These are phyloP conservation scores for Trichogramma dendrolimi DNA, from an alignment of 2,888 invertebrate species.

Conservation along the genomic window DNA sequence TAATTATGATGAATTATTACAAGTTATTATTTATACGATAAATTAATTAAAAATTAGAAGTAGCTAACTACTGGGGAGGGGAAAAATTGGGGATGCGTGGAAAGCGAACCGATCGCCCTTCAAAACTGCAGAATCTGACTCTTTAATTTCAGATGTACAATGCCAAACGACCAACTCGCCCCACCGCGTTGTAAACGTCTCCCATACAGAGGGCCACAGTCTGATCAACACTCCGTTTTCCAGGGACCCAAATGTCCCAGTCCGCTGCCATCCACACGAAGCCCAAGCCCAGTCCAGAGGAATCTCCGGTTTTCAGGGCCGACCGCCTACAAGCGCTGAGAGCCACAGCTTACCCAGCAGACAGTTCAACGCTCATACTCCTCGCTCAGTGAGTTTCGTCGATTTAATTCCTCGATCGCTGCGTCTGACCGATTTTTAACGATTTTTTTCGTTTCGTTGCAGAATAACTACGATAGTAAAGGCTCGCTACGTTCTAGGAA, in stretches of 20 bases:
- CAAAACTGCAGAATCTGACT: slow-evolving; percentile 27
- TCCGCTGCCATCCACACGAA: slow-evolving; percentile 43
- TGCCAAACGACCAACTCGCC: slow-evolving; percentile 51
- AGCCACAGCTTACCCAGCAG: slow-evolving; percentile 35
- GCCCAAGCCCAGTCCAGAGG: slow-evolving; percentile 29
- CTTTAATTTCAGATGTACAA: slow-evolving; percentile 45
- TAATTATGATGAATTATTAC: no score
- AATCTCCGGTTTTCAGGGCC: slow-evolving; percentile 34
- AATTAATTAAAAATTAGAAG: no score
- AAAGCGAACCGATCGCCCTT: background rate
- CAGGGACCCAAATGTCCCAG: slow-evolving; percentile 49
- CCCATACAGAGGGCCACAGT: slow-evolving; percentile 44
- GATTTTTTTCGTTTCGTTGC: slow-evolving; percentile 20
- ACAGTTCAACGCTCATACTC: slow-evolving; percentile 33
- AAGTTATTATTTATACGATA: no score
- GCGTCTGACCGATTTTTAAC: background rate
- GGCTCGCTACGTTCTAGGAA: slow-evolving; percentile 59
- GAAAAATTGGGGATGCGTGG: slow-evolving; percentile 6
- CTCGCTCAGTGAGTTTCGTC: slow-evolving; percentile 43
- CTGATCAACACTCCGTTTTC: slow-evolving; percentile 51
- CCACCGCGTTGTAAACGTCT: slow-evolving; percentile 42
- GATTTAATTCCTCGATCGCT: background rate
- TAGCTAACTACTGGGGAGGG: background rate
- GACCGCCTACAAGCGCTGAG: slow-evolving; percentile 23
- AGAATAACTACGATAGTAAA: slow-evolving; percentile 59